phyloP scores from a whole-genome alignment of 2,888 invertebrate species.

The Thymelicus lineola region DNA sequence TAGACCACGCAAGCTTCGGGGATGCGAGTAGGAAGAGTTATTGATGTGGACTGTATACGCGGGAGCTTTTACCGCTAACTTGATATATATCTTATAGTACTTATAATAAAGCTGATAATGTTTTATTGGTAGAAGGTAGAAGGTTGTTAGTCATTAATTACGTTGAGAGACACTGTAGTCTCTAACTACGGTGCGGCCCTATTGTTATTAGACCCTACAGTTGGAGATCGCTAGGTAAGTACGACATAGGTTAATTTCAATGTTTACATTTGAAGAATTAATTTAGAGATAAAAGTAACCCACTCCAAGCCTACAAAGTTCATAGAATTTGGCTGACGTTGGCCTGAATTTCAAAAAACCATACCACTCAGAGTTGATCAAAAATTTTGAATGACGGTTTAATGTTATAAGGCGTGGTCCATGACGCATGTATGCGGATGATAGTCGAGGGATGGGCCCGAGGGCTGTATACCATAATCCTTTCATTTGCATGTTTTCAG shows the following conservation, averaged over 20 bases:
- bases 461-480: slow-evolving; percentile 48
- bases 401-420: slow-evolving; percentile 25
- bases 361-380: slow-evolving; percentile 5
- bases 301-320: background rate
- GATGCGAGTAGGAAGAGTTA: slow-evolving; percentile 59
- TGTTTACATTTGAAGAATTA: no score
- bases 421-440: slow-evolving; percentile 20
- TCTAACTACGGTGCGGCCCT: no score
- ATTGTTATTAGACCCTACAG: no score
- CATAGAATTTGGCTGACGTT: background rate
- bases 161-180: no score
- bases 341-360: background rate
- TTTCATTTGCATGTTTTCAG: slow-evolving; percentile 78
- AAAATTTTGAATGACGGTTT: slow-evolving; percentile 4
- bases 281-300: no score
- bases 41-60: slow-evolving; percentile 1
- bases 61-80: no score
- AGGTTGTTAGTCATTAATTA: no score
- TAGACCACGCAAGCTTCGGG: slow-evolving; percentile 50
- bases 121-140: no score
- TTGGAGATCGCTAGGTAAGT: no score
- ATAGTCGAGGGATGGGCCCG: slow-evolving; percentile 24
- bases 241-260: no score
- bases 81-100: no score
- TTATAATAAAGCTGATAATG: no score